These are phyloP conservation scores for Eurytoma adleriae DNA, from an alignment of 2,888 invertebrate species.

Conservation along the genomic window DNA sequence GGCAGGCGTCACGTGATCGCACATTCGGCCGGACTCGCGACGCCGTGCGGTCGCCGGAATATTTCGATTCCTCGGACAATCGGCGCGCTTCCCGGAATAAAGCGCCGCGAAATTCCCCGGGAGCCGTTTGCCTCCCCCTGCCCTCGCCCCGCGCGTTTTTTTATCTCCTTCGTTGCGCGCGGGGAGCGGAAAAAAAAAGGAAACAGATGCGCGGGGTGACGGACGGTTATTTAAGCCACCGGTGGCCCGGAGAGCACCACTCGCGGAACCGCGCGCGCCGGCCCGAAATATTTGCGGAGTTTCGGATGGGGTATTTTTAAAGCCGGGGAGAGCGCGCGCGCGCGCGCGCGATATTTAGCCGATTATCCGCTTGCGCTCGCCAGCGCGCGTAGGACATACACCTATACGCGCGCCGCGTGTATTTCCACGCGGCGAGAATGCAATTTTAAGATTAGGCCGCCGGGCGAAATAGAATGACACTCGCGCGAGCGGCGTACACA, in stretches of 20 bases:
- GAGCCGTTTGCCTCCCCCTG: neutral
- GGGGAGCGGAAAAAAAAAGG: neutral
- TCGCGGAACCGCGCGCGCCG: neutral
- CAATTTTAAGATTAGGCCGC: conserved; percentile 49
- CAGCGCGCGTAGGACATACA: neutral
- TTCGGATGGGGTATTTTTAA: conserved; percentile 47
- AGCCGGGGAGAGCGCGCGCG: neutral
- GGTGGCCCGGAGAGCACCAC: too few species aligned
- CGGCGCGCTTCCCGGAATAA: conserved; percentile 43
- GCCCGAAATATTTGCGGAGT: conserved; percentile 21
- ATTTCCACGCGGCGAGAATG: conserved; percentile 32
- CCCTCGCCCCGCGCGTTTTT: neutral
- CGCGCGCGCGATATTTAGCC: conserved; percentile 36
- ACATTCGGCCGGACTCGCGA: neutral
- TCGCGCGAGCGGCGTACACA: neutral
- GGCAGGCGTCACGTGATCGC: too few species aligned
- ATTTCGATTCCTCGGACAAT: conserved; percentile 50
- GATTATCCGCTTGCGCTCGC: conserved; percentile 35
- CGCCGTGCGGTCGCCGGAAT: conserved; percentile 22
- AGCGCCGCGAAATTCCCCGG: conserved; percentile 4
- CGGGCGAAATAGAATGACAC: conserved; percentile 29
- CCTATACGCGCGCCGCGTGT: neutral
- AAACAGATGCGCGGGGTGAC: neutral
- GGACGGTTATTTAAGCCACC: conserved; percentile 1
- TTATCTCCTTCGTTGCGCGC: neutral